Conservation (phyloP, 2,888 invertebrate genomes). For the Cantharis rufa region DNA sequence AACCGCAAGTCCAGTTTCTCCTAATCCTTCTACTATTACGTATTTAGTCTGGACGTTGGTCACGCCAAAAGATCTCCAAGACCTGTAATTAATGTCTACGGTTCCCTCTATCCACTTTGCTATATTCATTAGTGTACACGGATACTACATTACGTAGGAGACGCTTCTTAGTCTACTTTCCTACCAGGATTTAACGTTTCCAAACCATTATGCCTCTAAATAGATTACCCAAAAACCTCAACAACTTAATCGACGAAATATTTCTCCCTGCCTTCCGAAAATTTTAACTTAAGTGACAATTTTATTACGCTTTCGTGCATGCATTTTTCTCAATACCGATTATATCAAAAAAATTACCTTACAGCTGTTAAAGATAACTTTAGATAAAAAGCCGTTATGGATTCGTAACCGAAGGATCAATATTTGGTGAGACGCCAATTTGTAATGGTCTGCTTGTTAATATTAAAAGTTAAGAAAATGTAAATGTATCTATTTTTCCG, state of each 20-base stretch:
- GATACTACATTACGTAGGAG: constrained; percentile 29
- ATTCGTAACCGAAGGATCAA: too few species aligned
- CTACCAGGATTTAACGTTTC: neutral
- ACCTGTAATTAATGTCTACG: constrained; percentile 36
- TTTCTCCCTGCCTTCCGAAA: neutral
- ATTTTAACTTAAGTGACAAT: neutral
- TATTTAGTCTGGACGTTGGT: constrained; percentile 27
- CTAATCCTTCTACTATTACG: constrained; percentile 34
- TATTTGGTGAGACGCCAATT: too few species aligned
- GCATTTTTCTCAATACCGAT: neutral
- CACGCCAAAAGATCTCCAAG: constrained; percentile 25
- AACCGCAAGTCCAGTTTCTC: constrained; percentile 35
- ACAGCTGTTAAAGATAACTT: too few species aligned
- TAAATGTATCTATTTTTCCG: too few species aligned
- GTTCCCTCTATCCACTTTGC: constrained; percentile 27
- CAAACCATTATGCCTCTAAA: constrained; percentile 7
- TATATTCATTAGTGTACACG: constrained; percentile 32
- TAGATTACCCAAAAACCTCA: constrained; percentile 5
- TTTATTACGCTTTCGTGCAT: neutral
- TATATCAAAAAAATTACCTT: neutral
- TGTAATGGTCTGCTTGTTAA: too few species aligned
- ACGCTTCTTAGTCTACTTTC: constrained; percentile 10
- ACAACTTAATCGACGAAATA: constrained; percentile 1
- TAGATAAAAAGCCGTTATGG: too few species aligned
- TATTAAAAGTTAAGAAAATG: too few species aligned